These are phyloP conservation scores for Aphelenchoides fujianensis DNA, from an alignment of 1,140 invertebrate genomes.

Conservation along the genomic window DNA sequence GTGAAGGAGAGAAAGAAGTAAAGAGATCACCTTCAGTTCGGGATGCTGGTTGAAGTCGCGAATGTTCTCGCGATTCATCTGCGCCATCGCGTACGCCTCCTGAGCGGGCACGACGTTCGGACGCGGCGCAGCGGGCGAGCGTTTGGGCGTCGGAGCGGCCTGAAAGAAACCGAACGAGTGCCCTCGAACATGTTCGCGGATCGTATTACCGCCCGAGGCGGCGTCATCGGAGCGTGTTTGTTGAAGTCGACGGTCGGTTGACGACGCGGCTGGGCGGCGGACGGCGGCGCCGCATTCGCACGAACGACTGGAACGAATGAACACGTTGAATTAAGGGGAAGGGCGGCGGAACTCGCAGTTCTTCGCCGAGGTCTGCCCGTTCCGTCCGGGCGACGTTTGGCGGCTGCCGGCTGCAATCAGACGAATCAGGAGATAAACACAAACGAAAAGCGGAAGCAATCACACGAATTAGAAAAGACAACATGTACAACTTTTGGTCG, in stretches of 20 bases:
- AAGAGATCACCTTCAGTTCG: neutral
- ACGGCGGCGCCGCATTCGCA: neutral
- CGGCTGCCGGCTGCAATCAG: neutral
- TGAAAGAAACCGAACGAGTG: no score
- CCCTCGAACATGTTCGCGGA: neutral
- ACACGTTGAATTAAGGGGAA: neutral
- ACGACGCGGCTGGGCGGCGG: neutral
- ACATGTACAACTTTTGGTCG: neutral
- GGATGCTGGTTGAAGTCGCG: neutral
- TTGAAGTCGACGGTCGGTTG: neutral
- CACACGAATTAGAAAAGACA: neutral
- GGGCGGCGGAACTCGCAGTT: no score
- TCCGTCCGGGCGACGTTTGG: neutral
- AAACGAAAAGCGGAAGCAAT: no score
- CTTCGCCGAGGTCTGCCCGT: neutral
- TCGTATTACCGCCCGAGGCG: neutral
- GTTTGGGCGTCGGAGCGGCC: slow-evolving; percentile 1
- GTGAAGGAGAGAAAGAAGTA: no score
- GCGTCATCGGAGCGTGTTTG: neutral
- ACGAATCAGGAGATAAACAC: no score
- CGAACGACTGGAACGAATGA: neutral
- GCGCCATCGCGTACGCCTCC: slow-evolving; percentile 2
- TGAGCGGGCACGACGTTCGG: slow-evolving; percentile 2
- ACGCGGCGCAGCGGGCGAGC: slow-evolving; percentile 6
- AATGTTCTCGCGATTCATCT: slow-evolving; percentile 5